Base-by-base conservation (phyloP, 2,113 vertebrate genomes). In the Syngnathus typhle region DNA sequence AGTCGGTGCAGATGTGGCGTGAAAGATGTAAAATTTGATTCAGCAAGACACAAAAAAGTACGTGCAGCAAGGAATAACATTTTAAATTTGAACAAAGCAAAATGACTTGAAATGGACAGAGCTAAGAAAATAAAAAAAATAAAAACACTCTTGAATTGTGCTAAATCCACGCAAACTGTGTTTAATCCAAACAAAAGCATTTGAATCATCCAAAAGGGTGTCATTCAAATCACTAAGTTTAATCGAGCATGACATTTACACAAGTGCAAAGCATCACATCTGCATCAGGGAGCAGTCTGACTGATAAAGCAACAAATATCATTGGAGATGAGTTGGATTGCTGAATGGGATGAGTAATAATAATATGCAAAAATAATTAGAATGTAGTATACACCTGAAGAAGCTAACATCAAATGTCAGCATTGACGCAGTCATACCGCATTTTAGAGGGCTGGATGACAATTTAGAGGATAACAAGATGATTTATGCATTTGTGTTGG, bases 151-250 rank as follows among this genome's bases (percentile, higher is more conserved):
- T 21, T 18, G 15, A 43, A 2, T 4, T 55, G 37, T 38, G 66
- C 18, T 73, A 4, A 39, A 65, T 62, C 64, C 56, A 46, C 81
- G 77, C 61, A 19, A 74, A 43, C 59, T 60, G 59, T 63, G 60
- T 64, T 76, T 43, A 71, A 72, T 73, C 49, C 49, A 67, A 59
- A 82, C 65, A 11, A 60, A 67, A 70, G 49, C 19, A 60, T 66
- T 78, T 23, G 44, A 60, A 70, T 84, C 70, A 69, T 65, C 69
- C 38, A 51, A 54, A 71, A 46, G 60, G 8, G 49, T 69, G 55
- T 76, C 64, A 67, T 64, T 73, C 79, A 69, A 65, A 44, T 68
- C 37, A 51, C 59, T 43, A 60, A 61, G 15, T 15, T 15, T 47
- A 5, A 47, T 47, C 44, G 1, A 15, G 15, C 44, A 16, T 47